Conservation (phyloP, 2,888 invertebrate genomes). For the Perizoma affinitatum region DNA sequence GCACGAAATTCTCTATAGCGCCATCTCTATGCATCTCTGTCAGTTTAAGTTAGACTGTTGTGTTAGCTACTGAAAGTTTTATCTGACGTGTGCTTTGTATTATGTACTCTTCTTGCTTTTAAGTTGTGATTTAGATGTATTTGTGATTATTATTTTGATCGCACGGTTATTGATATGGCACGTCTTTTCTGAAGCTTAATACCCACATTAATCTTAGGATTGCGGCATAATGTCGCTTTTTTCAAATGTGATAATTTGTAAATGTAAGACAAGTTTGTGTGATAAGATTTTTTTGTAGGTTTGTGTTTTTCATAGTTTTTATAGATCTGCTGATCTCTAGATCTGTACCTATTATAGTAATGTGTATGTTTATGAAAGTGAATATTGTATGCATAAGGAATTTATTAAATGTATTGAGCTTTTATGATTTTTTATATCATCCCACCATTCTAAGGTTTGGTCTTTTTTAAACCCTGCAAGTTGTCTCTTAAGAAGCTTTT, state of each 20-base stretch:
- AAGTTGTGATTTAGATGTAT: too few relatives aligned
- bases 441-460: too few relatives aligned
- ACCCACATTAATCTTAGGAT: neutral
- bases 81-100: too few relatives aligned
- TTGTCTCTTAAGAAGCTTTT: too few relatives aligned
- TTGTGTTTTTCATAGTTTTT: neutral
- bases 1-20: too few relatives aligned
- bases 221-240: slow-evolving; percentile 2
- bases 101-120: too few relatives aligned
- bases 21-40: too few relatives aligned
- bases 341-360: slow-evolving; percentile 11
- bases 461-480: too few relatives aligned
- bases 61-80: too few relatives aligned
- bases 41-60: too few relatives aligned
- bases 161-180: neutral
- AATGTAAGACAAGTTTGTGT: slow-evolving; percentile 7
- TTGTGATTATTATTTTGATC: too few relatives aligned
- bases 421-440: neutral
- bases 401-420: slow-evolving; percentile 30
- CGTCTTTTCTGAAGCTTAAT: neutral
- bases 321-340: slow-evolving; percentile 20
- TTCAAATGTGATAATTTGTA: slow-evolving; percentile 26
- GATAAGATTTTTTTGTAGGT: neutral
- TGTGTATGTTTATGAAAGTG: slow-evolving; percentile 43
- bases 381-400: slow-evolving; percentile 31